Base-by-base conservation (phyloP, 2,888 invertebrate genomes). In the Epistrophe grossulariae region DNA sequence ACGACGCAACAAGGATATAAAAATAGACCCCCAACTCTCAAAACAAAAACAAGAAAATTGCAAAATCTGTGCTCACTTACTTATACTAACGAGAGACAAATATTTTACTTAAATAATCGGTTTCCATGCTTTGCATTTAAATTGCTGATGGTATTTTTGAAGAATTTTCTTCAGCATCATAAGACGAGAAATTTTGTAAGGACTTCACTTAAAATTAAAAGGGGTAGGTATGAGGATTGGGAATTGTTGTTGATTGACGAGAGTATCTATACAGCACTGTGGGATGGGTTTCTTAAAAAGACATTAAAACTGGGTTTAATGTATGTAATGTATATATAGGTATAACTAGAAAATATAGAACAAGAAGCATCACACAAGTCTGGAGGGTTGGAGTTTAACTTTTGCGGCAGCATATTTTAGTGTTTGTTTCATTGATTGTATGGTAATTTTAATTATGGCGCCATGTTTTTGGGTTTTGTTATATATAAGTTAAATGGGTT, bases 41-140 rank as follows among this genome's bases (percentile, higher is more conserved):
- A 19, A 11, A 38, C 1, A 60, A 40, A 28, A 55, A 38, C 28
- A 43, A 31, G 45, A 31, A 72, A 71, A 19, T 31, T 28, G 50
- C 48, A 28, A 66, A 68, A 60, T 80, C 79, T 80, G 73, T 52
- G 66, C 50, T 68, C 28, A 43, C 45, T 45, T 45, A 45, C 59
- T 59, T 38, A 17, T 6, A 10, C 40, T 72, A 70, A 80, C 62
- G 45, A 62, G 57, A 72, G 71, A 59, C 43, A 77, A 77, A 71
- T 76, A 66, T 81, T 55, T 81, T 71, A 38, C 64, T 70, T 80
- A 70, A 81, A 72, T 64, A 82, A 82, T 70, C 76, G 57, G 40
- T 77, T 62, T 57, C 64, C 55, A 55, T 76, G 76, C 31, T 64
- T 70, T 55, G 35, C 48, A 48, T 40, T 71, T 71, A 64, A 82